Evolutionary conservation across 2,888 invertebrate species (phyloP).

Genomic region (Pachydiplax longipennis): DNA sequence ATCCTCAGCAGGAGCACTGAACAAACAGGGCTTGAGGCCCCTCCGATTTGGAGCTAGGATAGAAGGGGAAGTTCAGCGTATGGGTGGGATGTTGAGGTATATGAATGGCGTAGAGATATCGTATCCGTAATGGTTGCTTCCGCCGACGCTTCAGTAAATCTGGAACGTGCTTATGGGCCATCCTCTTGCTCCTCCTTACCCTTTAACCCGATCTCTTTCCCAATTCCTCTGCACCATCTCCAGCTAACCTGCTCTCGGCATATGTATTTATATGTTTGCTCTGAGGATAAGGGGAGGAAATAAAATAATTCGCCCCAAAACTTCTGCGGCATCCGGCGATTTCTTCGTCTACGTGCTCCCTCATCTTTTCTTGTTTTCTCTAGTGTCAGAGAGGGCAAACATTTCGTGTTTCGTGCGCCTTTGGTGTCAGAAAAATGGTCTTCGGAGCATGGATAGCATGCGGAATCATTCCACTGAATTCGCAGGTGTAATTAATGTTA

Average conservation of each 20-base stretch:
- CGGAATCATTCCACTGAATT: too few species aligned
- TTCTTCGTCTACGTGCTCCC: neutral
- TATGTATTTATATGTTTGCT: neutral
- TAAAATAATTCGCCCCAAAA: neutral
- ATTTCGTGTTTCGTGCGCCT: too few species aligned
- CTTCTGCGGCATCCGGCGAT: neutral
- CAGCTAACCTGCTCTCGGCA: neutral
- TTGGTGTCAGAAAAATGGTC: too few species aligned
- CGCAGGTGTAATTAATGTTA: too few species aligned
- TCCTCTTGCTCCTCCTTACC: neutral
- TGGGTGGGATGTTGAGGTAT: neutral
- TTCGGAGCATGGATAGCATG: too few species aligned
- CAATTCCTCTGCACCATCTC: neutral
- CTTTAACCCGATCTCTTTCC: neutral
- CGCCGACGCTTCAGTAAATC: constrained; percentile 39
- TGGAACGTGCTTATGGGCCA: constrained; percentile 37
- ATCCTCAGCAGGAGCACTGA: constrained; percentile 37
- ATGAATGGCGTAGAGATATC: neutral
- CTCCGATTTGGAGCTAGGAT: constrained; percentile 10
- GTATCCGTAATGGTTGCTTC: neutral
- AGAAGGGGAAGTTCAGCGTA: neutral
- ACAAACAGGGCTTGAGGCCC: constrained; percentile 14
- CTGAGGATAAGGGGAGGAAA: neutral
- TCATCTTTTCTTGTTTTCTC: neutral
- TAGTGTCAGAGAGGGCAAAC: neutral